Conservation (phyloP, 2,888 invertebrate genomes). For the Ypsolopha sequella region DNA sequence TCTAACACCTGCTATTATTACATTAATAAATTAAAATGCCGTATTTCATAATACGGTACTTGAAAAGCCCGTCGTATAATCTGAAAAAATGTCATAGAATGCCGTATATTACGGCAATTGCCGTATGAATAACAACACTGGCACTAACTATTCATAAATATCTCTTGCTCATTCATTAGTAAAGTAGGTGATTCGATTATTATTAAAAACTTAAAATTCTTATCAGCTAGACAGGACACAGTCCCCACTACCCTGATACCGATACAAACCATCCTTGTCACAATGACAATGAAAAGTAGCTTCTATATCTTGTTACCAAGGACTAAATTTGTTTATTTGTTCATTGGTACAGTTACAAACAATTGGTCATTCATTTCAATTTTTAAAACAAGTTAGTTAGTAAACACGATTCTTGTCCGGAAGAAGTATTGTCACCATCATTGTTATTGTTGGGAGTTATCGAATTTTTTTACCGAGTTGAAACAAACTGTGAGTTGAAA, state of each 20-base stretch:
- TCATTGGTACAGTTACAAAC: neutral
- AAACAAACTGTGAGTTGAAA: too few relatives aligned
- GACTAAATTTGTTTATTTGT: neutral
- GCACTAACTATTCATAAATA: too few relatives aligned
- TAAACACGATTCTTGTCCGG: conserved; percentile 31
- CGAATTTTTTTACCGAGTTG: neutral
- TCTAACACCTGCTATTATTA: too few relatives aligned
- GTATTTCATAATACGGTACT: too few relatives aligned
- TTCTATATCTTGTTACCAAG: neutral
- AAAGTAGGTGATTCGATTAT: too few relatives aligned
- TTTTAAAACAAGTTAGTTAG: conserved; percentile 38
- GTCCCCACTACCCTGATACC: neutral
- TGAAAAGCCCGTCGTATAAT: too few relatives aligned
- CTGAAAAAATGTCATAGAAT: too few relatives aligned
- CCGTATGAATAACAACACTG: too few relatives aligned
- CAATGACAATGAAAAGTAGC: neutral
- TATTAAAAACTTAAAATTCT: too few relatives aligned
- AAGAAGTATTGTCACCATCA: neutral
- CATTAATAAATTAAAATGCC: too few relatives aligned
- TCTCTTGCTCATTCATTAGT: too few relatives aligned
- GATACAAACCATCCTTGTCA: neutral
- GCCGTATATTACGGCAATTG: too few relatives aligned
- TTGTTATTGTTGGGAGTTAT: neutral
- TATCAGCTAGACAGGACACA: neutral
- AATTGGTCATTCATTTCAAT: conserved; percentile 41